phyloP scores from a whole-genome alignment of 2,797 vertebrate genomes.

The Crypturellus tataupa region DNA sequence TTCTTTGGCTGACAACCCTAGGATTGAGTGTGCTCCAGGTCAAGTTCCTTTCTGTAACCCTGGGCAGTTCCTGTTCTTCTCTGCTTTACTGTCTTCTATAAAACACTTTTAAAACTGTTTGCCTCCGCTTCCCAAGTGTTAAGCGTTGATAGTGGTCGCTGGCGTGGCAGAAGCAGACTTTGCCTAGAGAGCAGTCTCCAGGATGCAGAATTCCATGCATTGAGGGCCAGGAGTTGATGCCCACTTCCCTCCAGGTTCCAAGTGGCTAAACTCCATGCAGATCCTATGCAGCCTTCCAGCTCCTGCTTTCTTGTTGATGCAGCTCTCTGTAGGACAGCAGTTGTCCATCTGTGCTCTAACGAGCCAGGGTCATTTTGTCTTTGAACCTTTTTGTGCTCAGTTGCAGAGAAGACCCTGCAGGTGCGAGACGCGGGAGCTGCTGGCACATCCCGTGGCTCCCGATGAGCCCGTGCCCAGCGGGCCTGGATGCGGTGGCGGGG shows the following conservation, averaged over 20 bases:
- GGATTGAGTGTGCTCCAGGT: not conserved
- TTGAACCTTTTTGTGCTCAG: not conserved
- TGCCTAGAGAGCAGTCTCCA: not conserved
- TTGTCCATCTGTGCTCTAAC: not conserved
- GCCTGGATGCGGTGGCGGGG: not conserved
- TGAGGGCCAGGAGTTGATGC: not conserved
- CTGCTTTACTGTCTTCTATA: not conserved
- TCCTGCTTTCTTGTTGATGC: not conserved
- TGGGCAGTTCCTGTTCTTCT: not conserved
- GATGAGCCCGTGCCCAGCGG: not conserved
- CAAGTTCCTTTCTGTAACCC: not conserved
- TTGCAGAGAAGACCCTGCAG: not conserved
- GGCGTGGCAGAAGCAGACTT: not conserved
- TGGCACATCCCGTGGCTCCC: rapidly evolving
- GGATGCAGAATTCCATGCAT: not conserved
- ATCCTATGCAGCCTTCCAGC: not conserved
- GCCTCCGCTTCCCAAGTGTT: not conserved
- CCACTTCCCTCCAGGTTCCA: not conserved
- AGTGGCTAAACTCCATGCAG: not conserved
- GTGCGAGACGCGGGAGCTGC: rapidly evolving
- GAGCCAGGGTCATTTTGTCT: not conserved
- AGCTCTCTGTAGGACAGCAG: not conserved
- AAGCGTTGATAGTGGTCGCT: not conserved
- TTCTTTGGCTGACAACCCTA: not conserved
- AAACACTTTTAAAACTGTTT: not conserved